Evolutionary conservation across 2,888 invertebrate genomes (phyloP), one percentile per base, ranked within the genome.

Genomic region (Morinoia aosen): DNA sequence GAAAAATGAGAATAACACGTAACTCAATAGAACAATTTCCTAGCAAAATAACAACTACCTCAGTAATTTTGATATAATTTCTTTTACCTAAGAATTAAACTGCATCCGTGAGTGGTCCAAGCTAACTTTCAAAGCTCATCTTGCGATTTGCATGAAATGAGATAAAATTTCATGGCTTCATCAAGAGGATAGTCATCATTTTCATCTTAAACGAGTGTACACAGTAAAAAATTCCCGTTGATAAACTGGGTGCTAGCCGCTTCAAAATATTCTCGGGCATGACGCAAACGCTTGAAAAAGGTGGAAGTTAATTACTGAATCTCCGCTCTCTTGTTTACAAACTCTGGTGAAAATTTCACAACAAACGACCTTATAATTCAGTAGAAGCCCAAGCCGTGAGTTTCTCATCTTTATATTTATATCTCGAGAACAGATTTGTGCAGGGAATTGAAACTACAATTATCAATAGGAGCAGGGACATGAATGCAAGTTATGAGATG

Each of bases 281-380:
- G 93, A 93, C 57, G 57, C 93, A 19, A 93, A 93, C 93, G 48
- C 93, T 57, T 33, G 8, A 33, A 56, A 93, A 93, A 93, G 48
- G 93, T 93, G 57, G 48, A 57, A 93, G 93, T 93, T 93, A 93
- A 93, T 93, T 93, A 57, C 40, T 25, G 93, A 57, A 39, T 57
- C 93, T 57, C 93, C 19, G 48, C 93, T 93, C 93, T 33, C 93
- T 93, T 93, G 93, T 93, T 93, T 93, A 93, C 57, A 56, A 93
- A 57, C 57, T 33, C 57, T 19, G 57, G 93, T 25, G 93, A 93
- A 93, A 57, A 93, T 57, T 93, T 93, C 93, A 56, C 8, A 57
- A 93, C 93, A 33, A 93, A 93, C 57, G 93, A 33, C 93, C 93
- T 57, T 48, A 57, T 93, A 93, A 93, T 93, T 93, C 93, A 93